These are phyloP conservation scores for Aurelia aurita DNA, from an alignment of 30 jellyfish, hydroid and myxozoan species.

Conservation along the genomic window DNA sequence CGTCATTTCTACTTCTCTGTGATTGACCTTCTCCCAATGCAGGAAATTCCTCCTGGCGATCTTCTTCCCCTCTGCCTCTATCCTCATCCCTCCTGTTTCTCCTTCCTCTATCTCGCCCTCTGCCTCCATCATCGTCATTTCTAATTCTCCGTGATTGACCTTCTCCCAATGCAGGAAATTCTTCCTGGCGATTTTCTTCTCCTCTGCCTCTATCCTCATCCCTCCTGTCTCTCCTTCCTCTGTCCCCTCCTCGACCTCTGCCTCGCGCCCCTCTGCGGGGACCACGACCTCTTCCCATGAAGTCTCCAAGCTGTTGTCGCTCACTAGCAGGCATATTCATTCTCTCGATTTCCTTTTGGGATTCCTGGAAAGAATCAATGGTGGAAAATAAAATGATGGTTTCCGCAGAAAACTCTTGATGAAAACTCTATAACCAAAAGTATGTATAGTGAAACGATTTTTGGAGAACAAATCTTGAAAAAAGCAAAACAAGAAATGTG, in stretches of 20 bases:
- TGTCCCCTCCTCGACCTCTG: conserved; percentile 34
- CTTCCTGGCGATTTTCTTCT: conserved; percentile 8
- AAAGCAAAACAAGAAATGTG: too few relatives aligned
- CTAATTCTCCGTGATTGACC: not conserved
- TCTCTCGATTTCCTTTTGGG: conserved; percentile 21
- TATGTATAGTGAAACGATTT: too few relatives aligned
- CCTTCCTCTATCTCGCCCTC: conserved; percentile 21
- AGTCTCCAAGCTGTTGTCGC: conserved; percentile 49
- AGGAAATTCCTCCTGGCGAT: conserved; percentile 18
- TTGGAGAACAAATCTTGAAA: too few relatives aligned
- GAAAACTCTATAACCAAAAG: too few relatives aligned
- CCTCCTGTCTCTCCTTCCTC: conserved; percentile 14
- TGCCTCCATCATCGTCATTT: too few relatives aligned
- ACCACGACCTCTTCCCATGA: conserved; percentile 32
- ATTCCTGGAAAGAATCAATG: conserved; percentile 6
- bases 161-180: conserved; percentile 27
- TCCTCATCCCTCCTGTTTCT: not conserved
- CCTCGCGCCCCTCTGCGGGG: conserved; percentile 54
- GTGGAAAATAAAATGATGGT: too few relatives aligned
- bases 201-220: not conserved
- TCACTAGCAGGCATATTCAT: conserved; percentile 1
- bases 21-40: conserved; percentile 4
- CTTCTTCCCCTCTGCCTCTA: not conserved
- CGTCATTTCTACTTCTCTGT: too few relatives aligned
- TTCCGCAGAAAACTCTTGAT: too few relatives aligned